Base-by-base conservation (phyloP, 2,888 invertebrate species). In the Brachypalpus laphriformis region DNA sequence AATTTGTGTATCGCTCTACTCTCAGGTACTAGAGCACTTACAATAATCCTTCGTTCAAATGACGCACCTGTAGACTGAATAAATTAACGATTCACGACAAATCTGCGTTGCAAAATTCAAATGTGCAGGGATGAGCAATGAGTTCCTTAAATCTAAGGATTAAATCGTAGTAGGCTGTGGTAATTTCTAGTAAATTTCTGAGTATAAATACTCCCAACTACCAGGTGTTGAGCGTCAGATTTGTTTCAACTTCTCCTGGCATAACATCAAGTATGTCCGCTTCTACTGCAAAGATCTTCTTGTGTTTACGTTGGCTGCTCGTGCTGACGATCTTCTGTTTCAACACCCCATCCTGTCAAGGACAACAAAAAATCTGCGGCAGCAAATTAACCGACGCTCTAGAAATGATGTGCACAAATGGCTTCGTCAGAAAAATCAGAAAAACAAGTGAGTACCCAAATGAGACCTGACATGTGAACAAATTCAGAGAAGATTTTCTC, bases 361-460 rank as follows among this genome's bases (percentile, higher is more conserved):
- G 56, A n/a, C 6, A 8, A 18, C 2, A 18, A 8, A 34, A 20
- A 20, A 2, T 65, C 0, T 65, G 65, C 22, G 49, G 65, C 4
- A n/a, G 3, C 0, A 7, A 49, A 0, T 47, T 65, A 14, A n/a
- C 18, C 1, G 18, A 65, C 2, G 34, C 49, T 22, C 9, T 65
- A 18, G 31, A 49, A 1, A 6, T 65, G 3, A n/a, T 65, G 1
- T 65, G 65, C 22, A n/a, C 20, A 8, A 22, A 22, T 5, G 34
- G 20, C 7, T 65, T 65, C 22, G 16, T 20, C 2, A 65, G 28
- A 34, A 49, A 49, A 14, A 37, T 25, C 8, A 49, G 49, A n/a
- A 49, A 49, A 20, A 49, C 65, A 49, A 34, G 65, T 65, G 49
- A 65, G 49, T 57, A 57, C 25, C 2, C 16, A 9, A 31, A 9